These are phyloP conservation scores for Umimayanthus kanabou DNA, from an alignment of 92 coral and sea anemone genomes.

Conservation along the genomic window DNA sequence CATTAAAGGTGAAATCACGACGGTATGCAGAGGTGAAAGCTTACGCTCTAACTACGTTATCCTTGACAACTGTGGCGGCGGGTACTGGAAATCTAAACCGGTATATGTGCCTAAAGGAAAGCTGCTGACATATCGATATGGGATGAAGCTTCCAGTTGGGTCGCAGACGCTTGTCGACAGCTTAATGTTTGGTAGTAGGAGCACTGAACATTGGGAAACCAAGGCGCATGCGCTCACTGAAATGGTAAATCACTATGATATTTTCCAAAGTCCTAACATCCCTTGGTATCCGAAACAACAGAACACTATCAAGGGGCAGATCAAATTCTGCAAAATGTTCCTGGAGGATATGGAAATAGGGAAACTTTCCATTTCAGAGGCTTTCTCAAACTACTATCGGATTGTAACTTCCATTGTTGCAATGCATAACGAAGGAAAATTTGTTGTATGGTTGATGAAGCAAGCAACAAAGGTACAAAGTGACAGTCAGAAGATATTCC, in stretches of 20 bases:
- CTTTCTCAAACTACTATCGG: neutral
- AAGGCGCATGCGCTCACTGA: neutral
- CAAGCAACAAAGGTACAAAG: neutral
- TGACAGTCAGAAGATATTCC: constrained; percentile 5
- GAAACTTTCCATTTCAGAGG: neutral
- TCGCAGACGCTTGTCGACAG: neutral
- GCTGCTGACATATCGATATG: neutral
- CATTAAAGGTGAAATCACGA: neutral
- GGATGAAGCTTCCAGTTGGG: neutral
- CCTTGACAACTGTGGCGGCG: neutral
- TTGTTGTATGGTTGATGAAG: neutral
- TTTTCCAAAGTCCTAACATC: neutral
- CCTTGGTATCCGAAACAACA: neutral
- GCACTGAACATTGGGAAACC: neutral
- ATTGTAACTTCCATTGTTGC: neutral
- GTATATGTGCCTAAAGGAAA: neutral
- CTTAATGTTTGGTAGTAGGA: neutral
- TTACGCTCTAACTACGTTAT: neutral
- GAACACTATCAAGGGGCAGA: neutral
- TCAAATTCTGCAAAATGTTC: neutral
- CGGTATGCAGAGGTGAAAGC: neutral
- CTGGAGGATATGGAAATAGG: neutral
- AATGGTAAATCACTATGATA: neutral
- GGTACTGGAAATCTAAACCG: neutral
- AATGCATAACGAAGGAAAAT: neutral